Percentiles rank a stretch among this genome's conserved stretches.
phyloP scores from a whole-genome alignment of 2,113 vertebrate species.

The Pipa parva region DNA sequence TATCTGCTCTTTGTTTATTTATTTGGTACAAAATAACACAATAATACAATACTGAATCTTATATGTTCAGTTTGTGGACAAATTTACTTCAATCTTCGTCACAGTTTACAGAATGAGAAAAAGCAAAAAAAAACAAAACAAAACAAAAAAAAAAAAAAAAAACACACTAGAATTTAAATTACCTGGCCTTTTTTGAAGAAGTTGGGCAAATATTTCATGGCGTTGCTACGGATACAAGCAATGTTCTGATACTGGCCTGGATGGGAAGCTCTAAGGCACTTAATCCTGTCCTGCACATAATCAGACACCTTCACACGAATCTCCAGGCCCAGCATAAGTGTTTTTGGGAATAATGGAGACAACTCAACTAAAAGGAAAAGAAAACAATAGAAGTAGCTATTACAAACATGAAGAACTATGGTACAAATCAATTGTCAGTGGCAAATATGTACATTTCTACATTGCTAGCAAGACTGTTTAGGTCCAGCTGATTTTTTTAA shows the following conservation, averaged over 20 bases:
- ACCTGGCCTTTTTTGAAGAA: slow-evolving; percentile 90
- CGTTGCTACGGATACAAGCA: slow-evolving; percentile 84
- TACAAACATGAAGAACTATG: too few species aligned
- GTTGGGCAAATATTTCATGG: slow-evolving; percentile 94
- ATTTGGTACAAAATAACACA: too few species aligned
- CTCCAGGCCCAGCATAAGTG: slow-evolving; percentile 82
- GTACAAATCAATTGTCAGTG: too few species aligned
- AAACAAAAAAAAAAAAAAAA: slow-evolving; percentile 17
- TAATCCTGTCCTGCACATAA: slow-evolving; percentile 83
- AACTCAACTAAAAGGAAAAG: slow-evolving; percentile 69
- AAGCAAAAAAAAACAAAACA: too few species aligned
- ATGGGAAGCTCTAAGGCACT: slow-evolving; percentile 66
- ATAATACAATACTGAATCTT: too few species aligned
- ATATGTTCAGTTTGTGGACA: too few species aligned
- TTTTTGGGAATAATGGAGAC: slow-evolving; percentile 77
- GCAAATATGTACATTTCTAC: too few species aligned
- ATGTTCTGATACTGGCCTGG: slow-evolving; percentile 83
- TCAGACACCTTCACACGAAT: slow-evolving; percentile 89
- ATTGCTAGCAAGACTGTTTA: too few species aligned
- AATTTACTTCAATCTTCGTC: too few species aligned
- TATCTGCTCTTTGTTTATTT: too few species aligned
- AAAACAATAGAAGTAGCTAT: not conserved
- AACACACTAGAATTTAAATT: not conserved
- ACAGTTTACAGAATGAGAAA: too few species aligned
- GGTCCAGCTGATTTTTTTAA: too few species aligned